phyloP scores from a whole-genome alignment of 2,888 invertebrate genomes.

The Podotricha telesiphe region DNA sequence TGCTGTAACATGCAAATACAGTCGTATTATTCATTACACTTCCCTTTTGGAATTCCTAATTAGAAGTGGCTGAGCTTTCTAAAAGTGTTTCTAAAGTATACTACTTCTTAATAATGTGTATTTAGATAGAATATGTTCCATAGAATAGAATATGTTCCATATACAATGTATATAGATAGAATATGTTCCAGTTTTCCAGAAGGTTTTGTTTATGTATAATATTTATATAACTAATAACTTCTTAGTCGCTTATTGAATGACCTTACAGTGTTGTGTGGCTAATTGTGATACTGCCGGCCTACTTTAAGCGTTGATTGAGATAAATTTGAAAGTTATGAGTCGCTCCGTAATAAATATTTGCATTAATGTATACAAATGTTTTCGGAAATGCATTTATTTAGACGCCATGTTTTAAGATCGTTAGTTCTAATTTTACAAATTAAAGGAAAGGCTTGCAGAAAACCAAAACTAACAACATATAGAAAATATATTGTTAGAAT shows the following conservation, averaged over 20 bases:
- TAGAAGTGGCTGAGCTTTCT: conserved; percentile 3
- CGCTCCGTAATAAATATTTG: too few relatives aligned
- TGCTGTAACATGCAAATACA: conserved; percentile 1
- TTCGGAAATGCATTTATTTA: not conserved
- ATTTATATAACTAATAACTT: not conserved
- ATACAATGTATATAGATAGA: too few relatives aligned
- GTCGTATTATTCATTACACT: conserved; percentile 6
- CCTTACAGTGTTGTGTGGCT: conserved; percentile 11
- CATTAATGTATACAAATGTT: not conserved
- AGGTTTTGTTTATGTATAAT: not conserved
- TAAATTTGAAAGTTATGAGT: conserved; percentile 10
- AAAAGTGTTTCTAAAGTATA: not conserved
- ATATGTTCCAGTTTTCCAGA: not conserved
- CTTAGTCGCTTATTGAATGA: conserved; percentile 4
- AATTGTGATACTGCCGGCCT: conserved; percentile 16
- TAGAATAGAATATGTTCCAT: too few relatives aligned
- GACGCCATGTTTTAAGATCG: too few relatives aligned
- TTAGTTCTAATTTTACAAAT: too few relatives aligned
- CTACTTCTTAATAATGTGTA: too few relatives aligned
- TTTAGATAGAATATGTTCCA: too few relatives aligned
- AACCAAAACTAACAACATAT: too few relatives aligned
- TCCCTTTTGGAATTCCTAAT: conserved; percentile 1
- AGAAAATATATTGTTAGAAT: too few relatives aligned
- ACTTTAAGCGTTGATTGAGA: conserved; percentile 19
- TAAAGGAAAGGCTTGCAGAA: too few relatives aligned